Evolutionary conservation across 2,888 invertebrate species (phyloP).

Genomic region (Stenichneumon culpator): DNA sequence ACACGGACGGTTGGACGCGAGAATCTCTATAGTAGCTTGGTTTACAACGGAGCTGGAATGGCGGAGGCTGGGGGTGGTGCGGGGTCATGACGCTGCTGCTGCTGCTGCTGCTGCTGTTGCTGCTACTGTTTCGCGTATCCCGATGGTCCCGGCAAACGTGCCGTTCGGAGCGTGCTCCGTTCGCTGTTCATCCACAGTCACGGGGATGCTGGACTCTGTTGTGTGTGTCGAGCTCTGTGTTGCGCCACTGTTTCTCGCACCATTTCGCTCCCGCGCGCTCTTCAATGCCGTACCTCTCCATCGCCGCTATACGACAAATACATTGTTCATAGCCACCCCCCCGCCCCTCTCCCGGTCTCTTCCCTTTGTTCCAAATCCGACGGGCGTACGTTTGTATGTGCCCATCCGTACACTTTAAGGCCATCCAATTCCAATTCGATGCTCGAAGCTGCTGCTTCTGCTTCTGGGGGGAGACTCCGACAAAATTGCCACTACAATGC

Average conservation of each 20-base stretch:
- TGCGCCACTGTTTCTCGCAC: conserved; percentile 57
- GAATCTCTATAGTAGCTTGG: conserved; percentile 51
- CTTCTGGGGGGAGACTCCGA: conserved; percentile 35
- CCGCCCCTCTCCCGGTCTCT: neutral
- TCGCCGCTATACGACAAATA: conserved; percentile 59
- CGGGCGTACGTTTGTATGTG: conserved; percentile 39
- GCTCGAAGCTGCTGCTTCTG: conserved; percentile 43
- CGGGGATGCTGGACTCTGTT: neutral
- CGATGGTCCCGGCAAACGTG: conserved; percentile 59
- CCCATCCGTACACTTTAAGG: conserved; percentile 60
- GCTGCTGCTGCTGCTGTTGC: conserved; percentile 38
- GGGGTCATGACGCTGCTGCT: neutral
- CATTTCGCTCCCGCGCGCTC: conserved; percentile 45
- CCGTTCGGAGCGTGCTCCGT: conserved; percentile 41
- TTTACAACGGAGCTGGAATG: conserved; percentile 41
- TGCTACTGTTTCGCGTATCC: conserved; percentile 40
- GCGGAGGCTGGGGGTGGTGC: conserved; percentile 41
- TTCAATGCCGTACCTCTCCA: conserved; percentile 21
- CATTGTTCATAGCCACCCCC: conserved; percentile 58
- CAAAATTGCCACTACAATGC: conserved; percentile 63
- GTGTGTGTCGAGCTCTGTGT: conserved; percentile 46
- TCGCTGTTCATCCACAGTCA: conserved; percentile 22
- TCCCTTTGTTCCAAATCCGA: conserved; percentile 59
- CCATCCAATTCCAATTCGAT: conserved; percentile 66
- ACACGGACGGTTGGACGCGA: conserved; percentile 75